Evolutionary conservation across 2,797 vertebrate genomes (phyloP).

Genomic region (Lophotriccus pileatus): DNA sequence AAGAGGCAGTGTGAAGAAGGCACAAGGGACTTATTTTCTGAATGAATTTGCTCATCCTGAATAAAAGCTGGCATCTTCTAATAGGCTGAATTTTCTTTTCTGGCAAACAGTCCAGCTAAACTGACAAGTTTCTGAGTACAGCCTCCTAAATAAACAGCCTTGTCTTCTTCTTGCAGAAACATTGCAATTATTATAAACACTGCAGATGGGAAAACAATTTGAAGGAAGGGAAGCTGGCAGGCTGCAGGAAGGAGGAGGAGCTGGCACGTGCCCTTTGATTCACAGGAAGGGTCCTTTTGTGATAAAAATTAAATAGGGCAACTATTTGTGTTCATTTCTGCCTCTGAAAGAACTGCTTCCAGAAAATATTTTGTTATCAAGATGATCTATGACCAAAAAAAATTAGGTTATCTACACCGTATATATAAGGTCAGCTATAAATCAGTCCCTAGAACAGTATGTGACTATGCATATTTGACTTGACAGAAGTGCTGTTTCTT

Average conservation of each 20-base stretch:
- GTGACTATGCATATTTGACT: background rate
- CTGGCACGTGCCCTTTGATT: background rate
- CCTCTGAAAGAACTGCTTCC: background rate
- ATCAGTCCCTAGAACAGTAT: background rate
- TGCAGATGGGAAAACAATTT: conserved; percentile 7
- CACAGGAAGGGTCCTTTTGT: background rate
- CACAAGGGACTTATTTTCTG: conserved; percentile 3
- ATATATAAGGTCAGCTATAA: background rate
- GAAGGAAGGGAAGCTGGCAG: background rate
- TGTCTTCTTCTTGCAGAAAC: conserved; percentile 2
- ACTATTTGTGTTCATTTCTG: background rate
- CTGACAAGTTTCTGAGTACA: conserved; percentile 8
- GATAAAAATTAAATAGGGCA: background rate
- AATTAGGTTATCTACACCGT: background rate
- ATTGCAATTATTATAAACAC: conserved; percentile 15
- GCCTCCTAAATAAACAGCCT: conserved; percentile 32
- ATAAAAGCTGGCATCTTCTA: conserved; percentile 46
- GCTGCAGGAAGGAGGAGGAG: background rate
- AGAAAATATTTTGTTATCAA: background rate
- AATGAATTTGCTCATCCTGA: conserved; percentile 47
- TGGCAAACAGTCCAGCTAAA: background rate
- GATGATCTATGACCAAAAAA: background rate
- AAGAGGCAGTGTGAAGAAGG: conserved; percentile 12
- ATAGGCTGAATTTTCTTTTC: conserved; percentile 12
- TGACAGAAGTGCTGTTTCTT: background rate